A percentile compares a stretch with the other conserved stretches of the same genome.
Evolutionary conservation across 2,888 invertebrate genomes (phyloP).

Genomic region (Hirtodrosophila trivittata): DNA sequence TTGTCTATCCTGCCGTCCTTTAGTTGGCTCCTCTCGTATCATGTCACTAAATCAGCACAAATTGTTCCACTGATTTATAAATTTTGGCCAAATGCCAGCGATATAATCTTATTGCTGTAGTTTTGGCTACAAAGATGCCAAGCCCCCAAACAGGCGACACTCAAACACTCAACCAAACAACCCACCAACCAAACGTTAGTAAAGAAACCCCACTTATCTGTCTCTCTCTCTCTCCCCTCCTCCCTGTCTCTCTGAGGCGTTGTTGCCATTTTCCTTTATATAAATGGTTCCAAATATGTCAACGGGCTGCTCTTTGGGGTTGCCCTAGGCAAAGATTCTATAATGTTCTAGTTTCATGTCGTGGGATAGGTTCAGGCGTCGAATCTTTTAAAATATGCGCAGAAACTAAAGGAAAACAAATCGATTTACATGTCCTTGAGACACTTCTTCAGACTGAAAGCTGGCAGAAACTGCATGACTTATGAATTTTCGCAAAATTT

Average conservation of each 20-base stretch:
- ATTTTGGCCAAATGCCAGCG: constrained; percentile 72
- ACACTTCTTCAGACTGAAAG: too few species aligned
- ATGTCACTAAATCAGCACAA: constrained; percentile 78
- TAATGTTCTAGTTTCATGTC: background rate
- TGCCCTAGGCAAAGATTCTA: constrained; percentile 18
- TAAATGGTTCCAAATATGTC: constrained; percentile 61
- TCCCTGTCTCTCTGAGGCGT: constrained; percentile 39
- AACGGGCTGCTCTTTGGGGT: constrained; percentile 29
- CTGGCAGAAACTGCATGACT: too few species aligned
- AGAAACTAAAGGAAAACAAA: background rate
- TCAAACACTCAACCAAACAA: too few species aligned
- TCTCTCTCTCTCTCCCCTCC: background rate
- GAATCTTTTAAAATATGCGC: too few species aligned
- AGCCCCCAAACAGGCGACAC: background rate
- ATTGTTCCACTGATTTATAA: constrained; percentile 76
- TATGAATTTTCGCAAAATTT: too few species aligned
- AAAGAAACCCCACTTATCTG: constrained; percentile 2
- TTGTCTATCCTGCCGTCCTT: constrained; percentile 28
- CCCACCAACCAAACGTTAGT: background rate
- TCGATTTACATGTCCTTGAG: background rate
- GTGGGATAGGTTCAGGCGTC: background rate
- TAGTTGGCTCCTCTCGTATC: constrained; percentile 58
- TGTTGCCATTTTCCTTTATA: constrained; percentile 34
- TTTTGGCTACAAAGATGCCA: constrained; percentile 34
- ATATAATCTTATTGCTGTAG: constrained; percentile 70